phyloP scores from a whole-genome alignment of 92 coral and sea anemone species.

The Parazoanthus swiftii region DNA sequence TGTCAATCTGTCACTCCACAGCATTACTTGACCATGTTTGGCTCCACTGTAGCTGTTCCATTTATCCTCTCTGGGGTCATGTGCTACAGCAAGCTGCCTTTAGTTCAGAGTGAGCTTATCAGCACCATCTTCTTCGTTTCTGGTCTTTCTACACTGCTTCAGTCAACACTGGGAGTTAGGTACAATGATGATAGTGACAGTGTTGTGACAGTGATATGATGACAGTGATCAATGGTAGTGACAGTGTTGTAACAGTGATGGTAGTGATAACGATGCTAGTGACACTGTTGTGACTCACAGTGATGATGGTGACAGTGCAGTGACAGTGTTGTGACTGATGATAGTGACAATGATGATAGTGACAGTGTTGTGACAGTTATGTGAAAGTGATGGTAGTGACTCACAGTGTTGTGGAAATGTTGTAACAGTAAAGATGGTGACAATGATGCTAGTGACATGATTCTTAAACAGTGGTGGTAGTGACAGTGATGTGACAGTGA shows the following conservation, averaged over 20 bases:
- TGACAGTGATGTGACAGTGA: neutral
- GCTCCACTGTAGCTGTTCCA: slow-evolving; percentile 57
- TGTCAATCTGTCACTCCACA: slow-evolving; percentile 4
- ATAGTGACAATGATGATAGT: neutral
- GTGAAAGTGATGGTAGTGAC: neutral
- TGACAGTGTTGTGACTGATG: too few relatives aligned
- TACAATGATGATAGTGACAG: neutral
- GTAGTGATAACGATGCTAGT: too few relatives aligned
- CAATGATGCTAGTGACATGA: too few relatives aligned
- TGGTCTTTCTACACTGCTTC: slow-evolving; percentile 56
- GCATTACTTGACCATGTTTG: slow-evolving; percentile 67
- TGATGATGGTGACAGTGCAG: neutral
- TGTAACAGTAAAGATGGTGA: neutral
- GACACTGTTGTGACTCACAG: too few relatives aligned
- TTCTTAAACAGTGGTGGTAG: neutral
- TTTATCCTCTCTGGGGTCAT: slow-evolving; percentile 42
- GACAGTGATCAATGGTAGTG: slow-evolving; percentile 14
- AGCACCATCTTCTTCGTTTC: slow-evolving; percentile 63
- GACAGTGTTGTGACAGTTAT: too few relatives aligned
- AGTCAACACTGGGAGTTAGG: slow-evolving; percentile 58
- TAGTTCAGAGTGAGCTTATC: slow-evolving; percentile 58
- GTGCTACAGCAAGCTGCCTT: slow-evolving; percentile 48
- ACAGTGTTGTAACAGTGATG: neutral
- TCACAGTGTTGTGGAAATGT: too few relatives aligned
- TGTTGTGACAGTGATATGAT: too few relatives aligned